Evolutionary conservation across 2,797 vertebrate genomes (phyloP).

Genomic region (Gallinago nigripennis): DNA sequence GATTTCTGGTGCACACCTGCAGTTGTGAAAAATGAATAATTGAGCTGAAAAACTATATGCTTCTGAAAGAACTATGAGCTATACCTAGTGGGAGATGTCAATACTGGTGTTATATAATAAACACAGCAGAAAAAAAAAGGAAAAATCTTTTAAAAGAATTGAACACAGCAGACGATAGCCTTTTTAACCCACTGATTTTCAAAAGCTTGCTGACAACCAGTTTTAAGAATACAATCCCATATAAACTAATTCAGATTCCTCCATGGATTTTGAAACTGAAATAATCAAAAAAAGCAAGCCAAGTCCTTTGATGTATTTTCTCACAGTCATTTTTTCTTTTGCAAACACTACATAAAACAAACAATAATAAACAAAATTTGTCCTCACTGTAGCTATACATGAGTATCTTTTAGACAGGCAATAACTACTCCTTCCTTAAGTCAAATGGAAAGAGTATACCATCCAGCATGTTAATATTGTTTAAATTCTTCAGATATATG

Average conservation of each 20-base stretch:
- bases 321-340: neutral
- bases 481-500: neutral
- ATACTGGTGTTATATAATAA: neutral
- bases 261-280: neutral
- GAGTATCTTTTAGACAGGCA: neutral
- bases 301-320: neutral
- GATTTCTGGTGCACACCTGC: neutral
- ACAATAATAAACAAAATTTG: neutral
- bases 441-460: neutral
- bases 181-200: neutral
- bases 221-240: neutral
- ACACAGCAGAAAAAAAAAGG: fast-evolving
- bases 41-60: neutral
- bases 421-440: neutral
- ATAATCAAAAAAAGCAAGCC: neutral
- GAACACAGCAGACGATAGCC: neutral
- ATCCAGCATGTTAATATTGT: neutral
- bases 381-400: neutral
- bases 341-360: neutral
- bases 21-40: neutral
- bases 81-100: neutral
- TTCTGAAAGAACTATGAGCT: neutral
- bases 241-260: neutral
- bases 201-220: neutral
- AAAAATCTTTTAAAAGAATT: neutral